Base-by-base conservation (phyloP, 2,888 invertebrate species). In the Meiosimyza decipiens region DNA sequence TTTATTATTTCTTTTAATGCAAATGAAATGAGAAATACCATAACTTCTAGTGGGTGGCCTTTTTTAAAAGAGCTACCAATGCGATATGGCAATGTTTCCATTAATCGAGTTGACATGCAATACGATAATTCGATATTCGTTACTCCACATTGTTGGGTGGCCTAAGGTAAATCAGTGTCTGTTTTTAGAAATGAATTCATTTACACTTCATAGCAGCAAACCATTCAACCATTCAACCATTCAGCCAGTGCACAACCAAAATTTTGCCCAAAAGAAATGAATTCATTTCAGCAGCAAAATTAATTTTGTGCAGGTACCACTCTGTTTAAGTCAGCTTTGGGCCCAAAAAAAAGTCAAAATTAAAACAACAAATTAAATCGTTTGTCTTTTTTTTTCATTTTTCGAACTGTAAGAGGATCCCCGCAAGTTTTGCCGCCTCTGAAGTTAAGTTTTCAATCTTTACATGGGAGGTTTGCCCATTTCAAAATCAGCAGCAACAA, bases 121-220 rank as follows among this genome's bases (percentile, higher is more conserved):
- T 54, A 71, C 55, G 60, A 52, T 18, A 40, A 40, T 9, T 40
- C 9, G 9, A 40, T 40, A 40, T 40, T 40, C 40, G 40, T 9
- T 9, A 40, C 9, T 15, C 62, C 55, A 33, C 49, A 51, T 60
- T 16, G 62, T 60, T 33, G 62, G 65, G 67, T 72, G 69, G 51
- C 18, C 59, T 15, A 33, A 54, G 33, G 13, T 69, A 28, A 28
- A 78, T 78, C 80, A 78, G 81, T 80, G 84, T 82, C 84, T 85
- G 85, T 86, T 85, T 84, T 80, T 85, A 82, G 81, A 85, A 86
- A 86, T 83, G 86, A 86, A 85, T 85, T 86, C 85, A 86, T 85
- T 85, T 86, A 85, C 86, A 86, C 86, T 85, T 84, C 80, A 85
- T 82, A 84, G 81, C 80, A 72, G 66, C 64, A 64, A 52, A 67